Percentiles rank a stretch among this genome's conserved stretches.
These are phyloP conservation scores for Zosterops pallidus DNA, from an alignment of 2,113 vertebrate genomes.

Conservation along the genomic window DNA sequence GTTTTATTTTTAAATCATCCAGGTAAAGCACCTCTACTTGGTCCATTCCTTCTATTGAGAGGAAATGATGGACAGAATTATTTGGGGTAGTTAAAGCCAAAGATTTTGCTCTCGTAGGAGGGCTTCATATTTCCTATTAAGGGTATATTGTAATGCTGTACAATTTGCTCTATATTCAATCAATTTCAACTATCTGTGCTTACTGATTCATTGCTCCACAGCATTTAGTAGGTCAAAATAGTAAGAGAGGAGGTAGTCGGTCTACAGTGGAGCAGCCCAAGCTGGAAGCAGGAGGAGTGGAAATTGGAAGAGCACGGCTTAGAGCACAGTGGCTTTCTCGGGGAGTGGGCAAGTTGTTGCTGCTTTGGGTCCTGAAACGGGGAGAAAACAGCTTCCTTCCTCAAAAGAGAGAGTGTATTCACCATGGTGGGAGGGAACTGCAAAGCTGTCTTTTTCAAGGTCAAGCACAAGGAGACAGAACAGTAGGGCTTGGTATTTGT, in stretches of 20 bases:
- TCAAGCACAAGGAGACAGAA: neutral
- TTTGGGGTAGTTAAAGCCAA: constrained; percentile 47
- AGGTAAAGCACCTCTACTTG: neutral
- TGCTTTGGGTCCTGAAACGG: neutral
- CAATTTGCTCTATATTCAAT: neutral
- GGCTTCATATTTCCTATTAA: neutral
- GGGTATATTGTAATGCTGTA: neutral
- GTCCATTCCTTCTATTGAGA: neutral
- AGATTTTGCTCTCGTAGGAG: neutral
- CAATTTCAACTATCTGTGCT: neutral
- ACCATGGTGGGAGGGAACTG: neutral
- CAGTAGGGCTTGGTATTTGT: neutral
- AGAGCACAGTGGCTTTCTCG: neutral
- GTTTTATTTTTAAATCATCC: constrained; percentile 14
- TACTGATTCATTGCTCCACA: neutral
- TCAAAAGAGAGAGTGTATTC: neutral
- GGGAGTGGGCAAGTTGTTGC: neutral
- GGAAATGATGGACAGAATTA: neutral
- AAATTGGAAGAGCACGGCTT: neutral
- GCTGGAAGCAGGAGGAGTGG: neutral
- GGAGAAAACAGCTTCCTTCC: neutral
- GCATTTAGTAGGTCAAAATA: neutral
- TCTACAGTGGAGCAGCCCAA: neutral
- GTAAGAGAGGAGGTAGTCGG: neutral
- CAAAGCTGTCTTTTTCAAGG: neutral